A percentile compares a stretch with the other conserved stretches of the same genome.
These are phyloP conservation scores for Tortrix viridana DNA, from an alignment of 2,888 invertebrate species.

Conservation along the genomic window DNA sequence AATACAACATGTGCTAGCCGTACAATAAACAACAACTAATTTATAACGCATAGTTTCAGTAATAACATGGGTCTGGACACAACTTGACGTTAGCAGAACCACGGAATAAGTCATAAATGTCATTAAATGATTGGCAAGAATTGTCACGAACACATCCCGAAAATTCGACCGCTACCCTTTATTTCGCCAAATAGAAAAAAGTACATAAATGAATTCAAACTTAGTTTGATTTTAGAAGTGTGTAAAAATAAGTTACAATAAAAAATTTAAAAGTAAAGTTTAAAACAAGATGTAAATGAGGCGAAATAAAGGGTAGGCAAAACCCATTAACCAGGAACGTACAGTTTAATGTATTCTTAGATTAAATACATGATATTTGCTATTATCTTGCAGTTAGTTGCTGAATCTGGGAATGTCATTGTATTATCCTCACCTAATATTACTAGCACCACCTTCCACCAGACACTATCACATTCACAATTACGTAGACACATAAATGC, in stretches of 20 bases:
- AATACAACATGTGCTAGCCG: too few relatives aligned
- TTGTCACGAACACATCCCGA: constrained; percentile 41
- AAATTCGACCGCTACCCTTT: neutral
- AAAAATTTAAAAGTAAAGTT: too few relatives aligned
- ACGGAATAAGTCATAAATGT: constrained; percentile 35
- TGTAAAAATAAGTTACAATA: too few relatives aligned
- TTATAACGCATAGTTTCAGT: too few relatives aligned
- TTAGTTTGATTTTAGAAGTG: too few relatives aligned
- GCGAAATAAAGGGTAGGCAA: too few relatives aligned
- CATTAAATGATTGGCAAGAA: constrained; percentile 63
- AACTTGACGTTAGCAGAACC: constrained; percentile 9
- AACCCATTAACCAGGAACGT: neutral
- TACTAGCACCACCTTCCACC: constrained; percentile 66
- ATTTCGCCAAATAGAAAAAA: neutral
- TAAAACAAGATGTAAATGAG: too few relatives aligned
- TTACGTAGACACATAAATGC: constrained; percentile 41
- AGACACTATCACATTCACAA: constrained; percentile 56
- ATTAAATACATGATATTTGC: neutral
- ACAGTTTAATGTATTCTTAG: neutral
- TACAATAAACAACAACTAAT: too few relatives aligned
- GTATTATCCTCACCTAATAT: constrained; percentile 54
- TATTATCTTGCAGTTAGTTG: neutral
- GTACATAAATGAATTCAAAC: too few relatives aligned
- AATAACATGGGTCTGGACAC: too few relatives aligned
- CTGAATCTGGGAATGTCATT: constrained; percentile 61